Base-by-base conservation (phyloP, 2,888 invertebrate species). In the Labia minor region DNA sequence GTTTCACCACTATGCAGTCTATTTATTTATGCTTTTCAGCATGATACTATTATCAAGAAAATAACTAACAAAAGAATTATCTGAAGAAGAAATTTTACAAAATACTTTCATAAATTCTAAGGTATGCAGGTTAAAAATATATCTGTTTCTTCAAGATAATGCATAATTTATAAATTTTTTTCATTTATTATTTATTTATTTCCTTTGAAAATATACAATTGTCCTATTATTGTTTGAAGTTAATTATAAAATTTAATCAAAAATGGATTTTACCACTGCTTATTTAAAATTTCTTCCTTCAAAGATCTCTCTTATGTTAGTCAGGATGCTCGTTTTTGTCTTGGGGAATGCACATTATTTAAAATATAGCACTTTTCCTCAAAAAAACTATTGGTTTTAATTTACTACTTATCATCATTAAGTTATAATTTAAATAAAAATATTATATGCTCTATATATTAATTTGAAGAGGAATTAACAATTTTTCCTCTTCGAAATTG, bases 361-460 rank as follows among this genome's bases (percentile, higher is more conserved):
- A 49, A 49, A 49, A n/a, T 49, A 49, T 14, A 49, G 26, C 26
- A 26, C 26, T 26, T 26, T 26, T 26, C 26, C 16, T 49, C 49
- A 49, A 49, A 49, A 49, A 49, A 49, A n/a, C 49, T 49, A 49
- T 33, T 49, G 26, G 26, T 26, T 26, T 26, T 26, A 26, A 26
- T 26, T 26, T 8, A n/a, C 49, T n/a, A 49, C 16, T 49, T 49
- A 49, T 49, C 14, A 49, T 49, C 49, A 49, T 49, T 49, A 49
- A 49, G 3, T 63, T 49, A 49, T 63, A 66, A 37, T 62, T 66
- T 19, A 19, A 64, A 49, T 62, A 69, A 68, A 66, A 67, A 67
- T 68, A 66, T 63, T 49, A 62, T 68, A 63, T 62, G 66, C 68
- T 69, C 68, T 70, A 67, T 65, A 67, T 66, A 66, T 66, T 68